Base-by-base conservation (phyloP, 1,140 invertebrate genomes). In the Trichomalopsis sarcophagae region DNA sequence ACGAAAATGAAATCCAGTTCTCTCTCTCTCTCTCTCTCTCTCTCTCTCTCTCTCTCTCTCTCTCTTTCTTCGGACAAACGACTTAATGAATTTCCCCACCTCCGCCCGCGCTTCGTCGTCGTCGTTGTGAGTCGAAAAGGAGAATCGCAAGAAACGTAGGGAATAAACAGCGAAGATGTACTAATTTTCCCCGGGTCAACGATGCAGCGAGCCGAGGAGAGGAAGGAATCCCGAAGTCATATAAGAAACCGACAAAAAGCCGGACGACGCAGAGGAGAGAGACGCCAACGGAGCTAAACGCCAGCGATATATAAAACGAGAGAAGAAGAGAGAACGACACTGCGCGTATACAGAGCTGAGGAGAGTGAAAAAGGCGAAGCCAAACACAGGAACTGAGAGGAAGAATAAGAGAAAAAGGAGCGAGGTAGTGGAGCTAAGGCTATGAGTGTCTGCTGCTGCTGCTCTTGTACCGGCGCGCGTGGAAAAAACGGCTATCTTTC, bases 131-230 rank as follows among this genome's bases (percentile, higher is more conserved):
- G 40, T 17, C 79, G 44, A 71, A 50, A 81, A 50, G 17, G 17
- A 74, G n/a, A 62, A 14, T n/a, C 21, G 36, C 27, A 75, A 75
- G 66, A 33, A 62, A n/a, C 36, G 6, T 27, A n/a, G 33, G 14
- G 69, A 82, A 82, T 62, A 75, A 82, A 82, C 71, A 55, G 47
- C 44, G 74, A 68, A 83, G 81, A 83, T 83, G 81, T 83, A 83
- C 81, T 83, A 83, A 83, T 83, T 83, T 83, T 83, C 81, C 55
- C 77, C 36, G 74, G 81, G 73, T 74, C 71, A 71, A 81, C 27
- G 68, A 21, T 13, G 68, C 40, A 69, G 66, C 36, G 36, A 47
- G 3, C 33, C 33, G 33, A 36, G 33, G 36, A 47, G 23, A 76
- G 36, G 74, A 13, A 71, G 23, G 77, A 79, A 79, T 79, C 77